These are phyloP conservation scores for Rotaria macrura DNA, from an alignment of 2,888 invertebrate species.

Conservation along the genomic window DNA sequence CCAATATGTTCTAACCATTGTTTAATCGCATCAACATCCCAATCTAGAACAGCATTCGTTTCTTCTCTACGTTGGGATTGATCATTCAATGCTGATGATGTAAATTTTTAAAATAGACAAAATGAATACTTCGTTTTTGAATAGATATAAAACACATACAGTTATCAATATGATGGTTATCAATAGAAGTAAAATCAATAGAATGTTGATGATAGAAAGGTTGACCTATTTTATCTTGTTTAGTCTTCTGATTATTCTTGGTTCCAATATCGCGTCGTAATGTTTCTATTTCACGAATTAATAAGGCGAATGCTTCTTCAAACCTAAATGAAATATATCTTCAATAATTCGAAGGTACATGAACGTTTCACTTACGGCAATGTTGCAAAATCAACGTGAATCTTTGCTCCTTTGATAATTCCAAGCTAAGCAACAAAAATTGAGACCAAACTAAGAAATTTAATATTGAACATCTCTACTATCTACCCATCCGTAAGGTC, in stretches of 20 bases:
- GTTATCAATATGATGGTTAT: neutral
- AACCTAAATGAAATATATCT: neutral
- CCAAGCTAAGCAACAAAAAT: neutral
- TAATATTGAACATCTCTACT: no score
- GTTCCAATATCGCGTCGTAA: neutral
- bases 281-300: slow-evolving; percentile 9
- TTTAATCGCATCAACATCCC: neutral
- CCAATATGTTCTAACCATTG: neutral
- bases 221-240: neutral
- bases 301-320: neutral
- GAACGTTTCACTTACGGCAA: neutral
- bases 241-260: neutral
- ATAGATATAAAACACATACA: neutral
- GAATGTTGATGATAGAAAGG: neutral
- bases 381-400: slow-evolving; percentile 2
- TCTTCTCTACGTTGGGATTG: neutral
- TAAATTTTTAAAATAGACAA: neutral
- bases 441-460: neutral
- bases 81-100: neutral
- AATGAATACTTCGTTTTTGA: neutral
- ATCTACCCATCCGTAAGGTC: slow-evolving; percentile 6
- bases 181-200: neutral
- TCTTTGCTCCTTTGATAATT: slow-evolving; percentile 1
- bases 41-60: neutral
- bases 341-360: neutral